A percentile compares a stretch with the other conserved stretches of the same genome.
These are phyloP conservation scores for Ostrea denselamellosa DNA, from an alignment of 1,140 invertebrate genomes.

Conservation along the genomic window DNA sequence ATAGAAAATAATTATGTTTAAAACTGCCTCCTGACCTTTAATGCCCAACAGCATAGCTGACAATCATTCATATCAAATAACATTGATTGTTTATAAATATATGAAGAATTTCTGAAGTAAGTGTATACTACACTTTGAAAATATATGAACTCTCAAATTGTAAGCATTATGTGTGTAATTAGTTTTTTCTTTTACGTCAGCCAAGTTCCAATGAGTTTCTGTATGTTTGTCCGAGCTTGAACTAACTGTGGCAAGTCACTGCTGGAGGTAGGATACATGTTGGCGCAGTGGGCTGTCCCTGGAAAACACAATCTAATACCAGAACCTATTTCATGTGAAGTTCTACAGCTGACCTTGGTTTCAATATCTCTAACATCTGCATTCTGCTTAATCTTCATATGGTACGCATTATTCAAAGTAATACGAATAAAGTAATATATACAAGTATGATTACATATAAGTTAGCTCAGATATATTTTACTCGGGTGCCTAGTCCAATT, in stretches of 20 bases:
- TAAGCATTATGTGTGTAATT: too few species aligned
- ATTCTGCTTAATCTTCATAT: background rate
- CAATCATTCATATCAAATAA: too few species aligned
- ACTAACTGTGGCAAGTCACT: constrained; percentile 82
- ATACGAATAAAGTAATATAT: background rate
- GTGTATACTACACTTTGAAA: too few species aligned
- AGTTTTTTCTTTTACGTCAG: constrained; percentile 27
- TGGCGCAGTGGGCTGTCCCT: constrained; percentile 88
- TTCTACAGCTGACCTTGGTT: background rate
- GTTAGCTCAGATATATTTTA: background rate
- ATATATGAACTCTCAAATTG: too few species aligned
- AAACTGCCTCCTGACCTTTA: too few species aligned
- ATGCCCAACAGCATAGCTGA: too few species aligned
- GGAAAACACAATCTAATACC: constrained; percentile 42
- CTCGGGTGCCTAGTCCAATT: background rate
- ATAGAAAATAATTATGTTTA: too few species aligned
- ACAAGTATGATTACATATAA: background rate
- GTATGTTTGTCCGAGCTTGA: constrained; percentile 82
- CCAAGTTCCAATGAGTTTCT: constrained; percentile 82
- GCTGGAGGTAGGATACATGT: constrained; percentile 82
- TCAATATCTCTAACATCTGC: background rate
- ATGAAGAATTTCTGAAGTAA: too few species aligned
- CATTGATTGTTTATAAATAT: too few species aligned
- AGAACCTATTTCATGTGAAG: background rate
- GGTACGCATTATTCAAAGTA: background rate